Conservation (phyloP, 2,113 vertebrate genomes). For the Aramus guarauna region DNA sequence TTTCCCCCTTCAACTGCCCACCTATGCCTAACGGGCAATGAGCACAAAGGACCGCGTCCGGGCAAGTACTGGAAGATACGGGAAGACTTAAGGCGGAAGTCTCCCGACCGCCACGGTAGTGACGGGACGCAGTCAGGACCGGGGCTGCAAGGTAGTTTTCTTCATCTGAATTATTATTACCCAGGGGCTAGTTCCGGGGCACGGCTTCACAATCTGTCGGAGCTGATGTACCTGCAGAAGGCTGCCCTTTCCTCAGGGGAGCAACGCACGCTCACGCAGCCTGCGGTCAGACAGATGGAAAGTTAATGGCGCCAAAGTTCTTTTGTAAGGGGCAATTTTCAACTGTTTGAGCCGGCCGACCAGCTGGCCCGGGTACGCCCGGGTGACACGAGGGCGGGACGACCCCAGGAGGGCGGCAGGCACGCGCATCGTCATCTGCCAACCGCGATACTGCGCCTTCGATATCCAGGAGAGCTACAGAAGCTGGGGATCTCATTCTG, state of each 20-base stretch:
- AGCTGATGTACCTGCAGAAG: neutral
- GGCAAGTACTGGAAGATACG: neutral
- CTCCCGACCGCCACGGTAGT: accelerated
- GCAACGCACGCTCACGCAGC: neutral
- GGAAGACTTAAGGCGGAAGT: neutral
- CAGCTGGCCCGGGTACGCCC: neutral
- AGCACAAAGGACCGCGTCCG: neutral
- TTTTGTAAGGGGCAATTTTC: neutral
- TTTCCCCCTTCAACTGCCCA: neutral
- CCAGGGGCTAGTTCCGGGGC: neutral
- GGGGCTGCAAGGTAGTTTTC: neutral
- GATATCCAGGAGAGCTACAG: neutral
- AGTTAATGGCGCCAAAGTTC: accelerated
- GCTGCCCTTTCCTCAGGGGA: neutral
- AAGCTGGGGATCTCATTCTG: neutral
- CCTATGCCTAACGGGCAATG: accelerated
- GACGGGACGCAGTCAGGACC: neutral
- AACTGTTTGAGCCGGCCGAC: neutral
- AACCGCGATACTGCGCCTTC: neutral
- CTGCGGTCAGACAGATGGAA: neutral
- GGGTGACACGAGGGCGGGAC: neutral
- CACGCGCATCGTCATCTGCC: neutral
- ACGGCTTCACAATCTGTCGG: neutral
- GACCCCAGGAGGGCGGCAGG: accelerated
- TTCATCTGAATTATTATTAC: neutral